Conservation (phyloP, 2,113 vertebrate species). For the Ammodytes marinus region DNA sequence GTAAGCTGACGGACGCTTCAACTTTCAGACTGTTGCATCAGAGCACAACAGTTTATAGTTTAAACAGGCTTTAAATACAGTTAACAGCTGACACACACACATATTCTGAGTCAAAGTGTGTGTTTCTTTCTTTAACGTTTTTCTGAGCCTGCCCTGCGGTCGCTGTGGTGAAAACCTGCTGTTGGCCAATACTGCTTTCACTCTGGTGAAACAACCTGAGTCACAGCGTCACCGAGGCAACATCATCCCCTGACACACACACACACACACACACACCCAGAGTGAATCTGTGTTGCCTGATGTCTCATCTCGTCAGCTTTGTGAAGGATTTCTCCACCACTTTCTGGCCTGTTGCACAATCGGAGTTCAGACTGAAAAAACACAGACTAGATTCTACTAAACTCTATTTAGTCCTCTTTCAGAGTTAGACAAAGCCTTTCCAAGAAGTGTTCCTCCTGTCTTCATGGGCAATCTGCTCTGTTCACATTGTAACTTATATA, state of each 20-base stretch:
- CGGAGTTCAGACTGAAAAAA: background rate
- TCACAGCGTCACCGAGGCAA: constrained; percentile 53
- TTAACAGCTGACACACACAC: constrained; percentile 47
- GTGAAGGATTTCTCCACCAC: constrained; percentile 22
- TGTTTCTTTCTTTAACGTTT: constrained; percentile 16
- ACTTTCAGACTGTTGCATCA: constrained; percentile 81
- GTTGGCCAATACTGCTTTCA: constrained; percentile 56
- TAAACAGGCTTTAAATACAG: constrained; percentile 75
- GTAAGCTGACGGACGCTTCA: constrained; percentile 72
- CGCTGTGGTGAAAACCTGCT: constrained; percentile 28
- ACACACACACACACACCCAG: constrained; percentile 12
- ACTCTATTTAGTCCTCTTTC: background rate
- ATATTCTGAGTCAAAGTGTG: background rate
- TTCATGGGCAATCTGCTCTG: background rate
- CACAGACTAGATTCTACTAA: background rate
- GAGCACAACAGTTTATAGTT: constrained; percentile 76
- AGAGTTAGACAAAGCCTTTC: background rate
- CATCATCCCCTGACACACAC: constrained; percentile 44
- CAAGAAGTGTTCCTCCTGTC: background rate
- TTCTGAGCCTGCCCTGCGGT: constrained; percentile 31
- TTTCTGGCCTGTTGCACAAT: constrained; percentile 26
- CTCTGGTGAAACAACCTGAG: constrained; percentile 71
- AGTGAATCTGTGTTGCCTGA: constrained; percentile 16
- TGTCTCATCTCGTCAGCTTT: constrained; percentile 13
- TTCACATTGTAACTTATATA: background rate